These are phyloP conservation scores for Cottoperca gobio DNA, from an alignment of 2,797 vertebrate species.

Conservation along the genomic window DNA sequence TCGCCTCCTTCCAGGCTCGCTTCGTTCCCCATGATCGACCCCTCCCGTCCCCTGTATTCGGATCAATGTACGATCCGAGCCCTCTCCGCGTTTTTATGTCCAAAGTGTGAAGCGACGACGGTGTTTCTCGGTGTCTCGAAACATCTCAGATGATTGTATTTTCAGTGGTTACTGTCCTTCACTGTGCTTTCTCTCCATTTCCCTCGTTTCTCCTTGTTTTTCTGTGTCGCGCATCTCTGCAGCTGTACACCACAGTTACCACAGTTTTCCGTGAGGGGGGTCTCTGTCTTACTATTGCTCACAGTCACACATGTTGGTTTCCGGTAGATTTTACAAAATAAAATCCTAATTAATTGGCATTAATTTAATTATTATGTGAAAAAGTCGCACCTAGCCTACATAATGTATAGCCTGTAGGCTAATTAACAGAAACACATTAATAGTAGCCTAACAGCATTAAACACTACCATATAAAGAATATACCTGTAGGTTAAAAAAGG, in stretches of 20 bases:
- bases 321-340: conserved; percentile 66
- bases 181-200: conserved; percentile 19
- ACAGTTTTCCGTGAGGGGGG: conserved; percentile 71
- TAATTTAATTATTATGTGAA: no score
- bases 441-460: background rate
- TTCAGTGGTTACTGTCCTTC: conserved; percentile 37
- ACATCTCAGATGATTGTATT: conserved; percentile 65
- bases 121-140: conserved; percentile 43
- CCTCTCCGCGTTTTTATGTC: conserved; percentile 63
- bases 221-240: conserved; percentile 78
- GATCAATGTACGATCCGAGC: conserved; percentile 68
- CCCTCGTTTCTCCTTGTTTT: conserved; percentile 60
- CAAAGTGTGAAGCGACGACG: conserved; percentile 54
- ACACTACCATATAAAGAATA: rapidly evolving
- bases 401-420: rapidly evolving
- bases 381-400: background rate
- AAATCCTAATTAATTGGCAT: background rate
- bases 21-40: conserved; percentile 95
- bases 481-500: background rate
- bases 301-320: conserved; percentile 17
- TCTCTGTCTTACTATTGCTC: conserved; percentile 54
- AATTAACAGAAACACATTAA: background rate
- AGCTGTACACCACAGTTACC: conserved; percentile 71
- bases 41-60: conserved; percentile 64
- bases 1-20: conserved; percentile 94